Conservation (phyloP, 2,113 vertebrate species). For the Petaurus breviceps region DNA sequence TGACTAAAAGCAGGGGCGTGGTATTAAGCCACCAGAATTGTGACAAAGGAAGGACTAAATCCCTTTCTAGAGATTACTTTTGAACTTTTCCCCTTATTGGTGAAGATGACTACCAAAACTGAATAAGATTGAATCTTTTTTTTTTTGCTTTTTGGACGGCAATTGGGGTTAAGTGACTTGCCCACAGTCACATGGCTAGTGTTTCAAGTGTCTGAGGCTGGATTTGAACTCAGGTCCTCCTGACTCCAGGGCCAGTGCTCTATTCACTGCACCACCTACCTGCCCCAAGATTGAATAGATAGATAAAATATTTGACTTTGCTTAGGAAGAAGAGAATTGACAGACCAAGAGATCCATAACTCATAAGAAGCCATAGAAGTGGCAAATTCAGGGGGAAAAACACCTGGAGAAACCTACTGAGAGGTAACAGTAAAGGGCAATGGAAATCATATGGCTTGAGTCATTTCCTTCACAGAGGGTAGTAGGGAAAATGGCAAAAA, state of each 20-base stretch:
- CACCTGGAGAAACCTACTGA: not conserved
- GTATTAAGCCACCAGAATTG: not conserved
- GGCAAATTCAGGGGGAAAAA: not conserved
- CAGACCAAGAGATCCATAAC: not conserved
- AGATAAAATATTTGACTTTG: not conserved
- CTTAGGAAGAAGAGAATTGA: not conserved
- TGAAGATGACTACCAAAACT: not conserved
- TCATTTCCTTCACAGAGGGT: not conserved
- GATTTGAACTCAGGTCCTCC: no score
- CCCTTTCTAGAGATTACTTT: not conserved
- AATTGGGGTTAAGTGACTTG: no score
- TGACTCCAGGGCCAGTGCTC: no score
- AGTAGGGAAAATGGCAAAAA: not conserved
- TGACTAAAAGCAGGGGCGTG: not conserved
- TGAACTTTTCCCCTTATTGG: not conserved
- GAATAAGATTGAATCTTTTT: not conserved
- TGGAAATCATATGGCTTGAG: not conserved
- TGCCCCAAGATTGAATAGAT: no score
- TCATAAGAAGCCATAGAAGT: not conserved
- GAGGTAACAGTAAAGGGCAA: not conserved
- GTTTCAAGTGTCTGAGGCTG: no score
- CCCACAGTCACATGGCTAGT: no score
- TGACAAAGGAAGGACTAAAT: not conserved
- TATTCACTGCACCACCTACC: no score
- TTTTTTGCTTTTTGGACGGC: no score